Base-by-base conservation (phyloP, 64 coral and sea anemone species). In the Stichodactyla helianthus region DNA sequence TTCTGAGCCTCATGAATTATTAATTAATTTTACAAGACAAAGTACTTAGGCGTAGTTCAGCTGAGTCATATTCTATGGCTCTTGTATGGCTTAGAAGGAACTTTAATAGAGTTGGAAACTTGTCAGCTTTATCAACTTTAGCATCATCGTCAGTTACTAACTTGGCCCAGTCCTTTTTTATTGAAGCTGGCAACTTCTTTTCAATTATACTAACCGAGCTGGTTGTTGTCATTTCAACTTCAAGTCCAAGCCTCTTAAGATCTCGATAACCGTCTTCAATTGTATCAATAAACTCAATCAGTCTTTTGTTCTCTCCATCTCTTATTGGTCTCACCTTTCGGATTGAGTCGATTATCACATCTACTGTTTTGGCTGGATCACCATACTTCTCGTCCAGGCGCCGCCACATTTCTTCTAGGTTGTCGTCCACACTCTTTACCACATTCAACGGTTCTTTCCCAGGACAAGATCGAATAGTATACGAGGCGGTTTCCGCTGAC, bases 231-330 rank as follows among this genome's bases (percentile, higher is more conserved):
- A 83, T 83, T 57, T 87, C 86, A 10, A 67, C 53, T 77, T 86
- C 85, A 52, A 86, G 59, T 20, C 67, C 35, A 23, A 83, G 44
- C 50, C 85, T 86, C 22, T 50, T 20, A 18, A 86, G 44, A 60
- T 86, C 85, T 77, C 86, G 15, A 27, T 87, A 87, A 14, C 86
- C 86, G 52, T 54, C 52, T 77, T 87, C 86, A 19, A 87, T 22
- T 14, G 77, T 87, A 6, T 87, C 0, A 28, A 87, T 65, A 68
- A 87, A 87, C 51, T 87, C 86, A 51, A 87, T 20, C 18, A 89
- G 64, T 77, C 63, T 28, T 44, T 89, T 83, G 23, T 77, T 58
- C 25, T 89, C 81, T 83, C 81, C 88, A 27, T 89, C 88, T 83
- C 52, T 89, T 61, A 83, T 67, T 20, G 20, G 16, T 74, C 63